Base-by-base conservation (phyloP, 2,888 invertebrate species). In the Adineta ricciae region DNA sequence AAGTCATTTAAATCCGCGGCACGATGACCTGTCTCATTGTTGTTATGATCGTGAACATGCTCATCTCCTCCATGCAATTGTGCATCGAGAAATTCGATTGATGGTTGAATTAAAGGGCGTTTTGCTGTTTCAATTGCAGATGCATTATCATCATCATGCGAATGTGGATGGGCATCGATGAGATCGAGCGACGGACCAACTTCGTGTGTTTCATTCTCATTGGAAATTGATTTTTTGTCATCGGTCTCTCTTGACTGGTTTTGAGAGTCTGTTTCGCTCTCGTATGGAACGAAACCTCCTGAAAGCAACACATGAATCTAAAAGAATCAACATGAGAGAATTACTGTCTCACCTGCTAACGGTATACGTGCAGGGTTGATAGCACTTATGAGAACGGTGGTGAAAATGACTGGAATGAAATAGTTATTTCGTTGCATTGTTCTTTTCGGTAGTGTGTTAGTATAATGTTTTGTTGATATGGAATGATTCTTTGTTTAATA, bases 1-100 rank as follows among this genome's bases (percentile, higher is more conserved):
- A 78, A 78, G 41, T 78, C 73, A 41, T 78, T 41, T 21, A 78
- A 78, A 78, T 78, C 73, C 5, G 73, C 73, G 8, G 73, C 73
- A 1, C 5, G 2, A 7, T 36, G 21, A 78, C 41, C 11, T 21
- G 73, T 41, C 24, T 78, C 38, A 41, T 41, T 41, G 21, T 41
- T 21, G 41, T 78, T 32, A n/a, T n/a, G n/a, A 32, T 27, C 21
- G 41, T 78, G 73, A 24, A 41, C 9, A 41, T 78, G 73, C 24
- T 78, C 73, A 24, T 41, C 8, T 19, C 73, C 73, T 24, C 16
- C 73, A 41, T 78, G 73, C 24, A 78, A 41, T 41, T 78, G 73
- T 38, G 41, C 73, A 78, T 78, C 73, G 38, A 78, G 73, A 38
- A 78, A 41, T 24, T 78, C 41, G 9, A 78, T 41, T 21, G 73